Conservation (phyloP, 2,888 invertebrate species). For the Philaethria dido region DNA sequence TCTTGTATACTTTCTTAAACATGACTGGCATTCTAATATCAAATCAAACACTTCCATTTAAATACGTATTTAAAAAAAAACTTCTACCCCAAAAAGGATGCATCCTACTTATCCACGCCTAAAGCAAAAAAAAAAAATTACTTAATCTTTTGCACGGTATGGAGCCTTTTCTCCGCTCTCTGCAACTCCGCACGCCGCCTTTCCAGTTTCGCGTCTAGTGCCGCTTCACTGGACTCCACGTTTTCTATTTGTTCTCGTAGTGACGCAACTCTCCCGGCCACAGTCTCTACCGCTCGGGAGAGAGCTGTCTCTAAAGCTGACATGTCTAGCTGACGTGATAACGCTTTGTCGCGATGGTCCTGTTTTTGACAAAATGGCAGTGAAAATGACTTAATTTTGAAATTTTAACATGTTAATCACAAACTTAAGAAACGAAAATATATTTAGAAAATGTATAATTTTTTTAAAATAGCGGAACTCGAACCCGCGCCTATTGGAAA, state of each 20-base stretch:
- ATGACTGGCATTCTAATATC: no score
- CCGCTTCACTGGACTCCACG: constrained; percentile 94
- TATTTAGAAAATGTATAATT: no score
- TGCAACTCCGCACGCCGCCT: constrained; percentile 95
- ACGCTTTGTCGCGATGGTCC: constrained; percentile 90
- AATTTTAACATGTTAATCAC: no score
- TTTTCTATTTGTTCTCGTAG: constrained; percentile 91
- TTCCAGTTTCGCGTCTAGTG: constrained; percentile 95
- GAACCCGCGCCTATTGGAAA: no score
- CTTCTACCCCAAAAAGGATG: no score
- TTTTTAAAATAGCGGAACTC: no score
- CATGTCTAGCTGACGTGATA: constrained; percentile 93
- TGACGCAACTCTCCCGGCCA: constrained; percentile 88
- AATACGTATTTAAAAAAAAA: no score
- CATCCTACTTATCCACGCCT: no score
- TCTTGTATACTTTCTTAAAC: no score
- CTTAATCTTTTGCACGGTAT: constrained; percentile 97
- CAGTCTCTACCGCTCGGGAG: constrained; percentile 88
- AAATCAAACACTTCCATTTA: no score
- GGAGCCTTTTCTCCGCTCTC: constrained; percentile 95
- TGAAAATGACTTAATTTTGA: not conserved
- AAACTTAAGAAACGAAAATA: no score
- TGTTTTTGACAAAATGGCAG: constrained; percentile 35
- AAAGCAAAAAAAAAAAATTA: constrained; percentile 50
- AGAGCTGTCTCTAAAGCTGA: constrained; percentile 91